phyloP scores from a whole-genome alignment of 2,113 vertebrate species.

The Paradisaea rubra region DNA sequence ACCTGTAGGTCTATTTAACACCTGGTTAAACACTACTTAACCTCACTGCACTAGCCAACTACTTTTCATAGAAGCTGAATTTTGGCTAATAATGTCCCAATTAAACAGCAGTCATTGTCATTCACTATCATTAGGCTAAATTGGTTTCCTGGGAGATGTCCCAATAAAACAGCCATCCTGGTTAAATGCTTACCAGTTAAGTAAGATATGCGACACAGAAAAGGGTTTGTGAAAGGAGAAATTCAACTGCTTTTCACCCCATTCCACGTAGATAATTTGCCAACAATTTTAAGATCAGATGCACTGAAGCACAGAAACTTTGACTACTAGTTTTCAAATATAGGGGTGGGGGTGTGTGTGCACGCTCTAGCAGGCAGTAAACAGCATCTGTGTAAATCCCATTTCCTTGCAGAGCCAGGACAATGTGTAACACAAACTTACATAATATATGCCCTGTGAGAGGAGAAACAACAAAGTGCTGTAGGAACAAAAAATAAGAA shows the following conservation, averaged over 20 bases:
- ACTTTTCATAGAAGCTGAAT: not conserved
- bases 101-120: slow-evolving; percentile 44
- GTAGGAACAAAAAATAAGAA: not conserved
- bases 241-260: not conserved
- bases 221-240: not conserved
- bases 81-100: slow-evolving; percentile 43
- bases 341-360: accelerated
- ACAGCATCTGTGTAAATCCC: not conserved
- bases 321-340: not conserved
- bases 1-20: slow-evolving; percentile 24
- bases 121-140: slow-evolving; percentile 49
- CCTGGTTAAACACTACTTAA: slow-evolving; percentile 52
- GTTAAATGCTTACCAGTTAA: not conserved
- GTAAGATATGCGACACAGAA: not conserved
- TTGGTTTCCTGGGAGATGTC: slow-evolving; percentile 40
- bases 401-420: not conserved
- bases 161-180: slow-evolving; percentile 4
- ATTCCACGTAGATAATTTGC: not conserved
- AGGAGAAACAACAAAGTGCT: not conserved
- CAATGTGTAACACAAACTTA: not conserved
- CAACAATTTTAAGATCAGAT: not conserved
- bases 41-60: not conserved
- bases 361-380: not conserved
- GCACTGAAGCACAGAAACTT: not conserved
- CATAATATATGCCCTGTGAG: not conserved